Conservation (phyloP, 2,888 invertebrate species). For the Neoitamus cyanurus region DNA sequence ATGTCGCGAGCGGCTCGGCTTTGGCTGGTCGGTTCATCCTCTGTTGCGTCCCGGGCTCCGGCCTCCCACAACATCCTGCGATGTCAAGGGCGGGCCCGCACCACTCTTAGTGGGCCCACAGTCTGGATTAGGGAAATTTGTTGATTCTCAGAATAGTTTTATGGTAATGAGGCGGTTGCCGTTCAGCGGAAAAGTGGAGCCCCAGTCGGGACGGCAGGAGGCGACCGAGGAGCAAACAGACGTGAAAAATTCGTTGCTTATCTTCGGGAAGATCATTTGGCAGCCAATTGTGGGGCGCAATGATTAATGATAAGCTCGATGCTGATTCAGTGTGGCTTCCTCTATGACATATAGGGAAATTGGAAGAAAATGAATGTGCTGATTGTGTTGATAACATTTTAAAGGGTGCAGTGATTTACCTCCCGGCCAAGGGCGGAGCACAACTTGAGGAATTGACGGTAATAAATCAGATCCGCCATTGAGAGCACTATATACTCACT, state of each 20-base stretch:
- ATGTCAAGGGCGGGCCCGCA: not conserved
- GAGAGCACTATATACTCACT: not conserved
- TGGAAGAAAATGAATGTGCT: conserved; percentile 1
- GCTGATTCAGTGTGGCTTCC: not conserved
- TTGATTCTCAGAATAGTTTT: conserved; percentile 42
- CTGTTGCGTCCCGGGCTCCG: not conserved
- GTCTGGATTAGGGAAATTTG: conserved; percentile 18
- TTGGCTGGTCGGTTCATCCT: not conserved
- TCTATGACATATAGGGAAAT: conserved; percentile 1
- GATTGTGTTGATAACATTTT: not conserved
- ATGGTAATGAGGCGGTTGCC: conserved; percentile 23
- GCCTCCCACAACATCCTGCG: not conserved
- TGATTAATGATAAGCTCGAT: conserved; percentile 9
- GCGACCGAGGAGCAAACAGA: not conserved
- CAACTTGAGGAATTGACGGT: not conserved
- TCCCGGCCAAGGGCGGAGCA: not conserved
- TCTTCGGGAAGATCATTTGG: conserved; percentile 18
- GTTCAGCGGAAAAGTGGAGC: not conserved
- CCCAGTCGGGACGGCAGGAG: not conserved
- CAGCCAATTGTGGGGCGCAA: conserved; percentile 33
- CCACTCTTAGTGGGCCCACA: not conserved
- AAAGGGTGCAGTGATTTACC: conserved; percentile 8
- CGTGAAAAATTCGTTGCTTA: conserved; percentile 30
- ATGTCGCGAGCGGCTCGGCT: not conserved
- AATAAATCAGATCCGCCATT: not conserved